These are phyloP conservation scores for Leptarthrus brevirostris DNA, from an alignment of 2,888 invertebrate species.

Conservation along the genomic window DNA sequence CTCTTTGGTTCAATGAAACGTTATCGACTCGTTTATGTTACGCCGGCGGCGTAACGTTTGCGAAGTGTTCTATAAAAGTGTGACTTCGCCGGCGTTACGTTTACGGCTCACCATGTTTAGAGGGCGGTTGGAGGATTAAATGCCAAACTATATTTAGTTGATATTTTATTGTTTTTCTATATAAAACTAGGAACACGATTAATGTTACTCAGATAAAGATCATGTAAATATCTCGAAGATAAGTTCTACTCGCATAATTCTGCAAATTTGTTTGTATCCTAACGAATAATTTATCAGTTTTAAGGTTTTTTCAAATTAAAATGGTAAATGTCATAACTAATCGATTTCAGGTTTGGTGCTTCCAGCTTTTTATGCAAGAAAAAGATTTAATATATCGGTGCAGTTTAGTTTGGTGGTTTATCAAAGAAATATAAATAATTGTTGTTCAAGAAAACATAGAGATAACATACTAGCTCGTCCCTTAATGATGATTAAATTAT, in stretches of 20 bases:
- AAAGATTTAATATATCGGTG: background rate
- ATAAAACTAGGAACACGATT: background rate
- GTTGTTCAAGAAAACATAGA: too few relatives aligned
- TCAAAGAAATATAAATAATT: too few relatives aligned
- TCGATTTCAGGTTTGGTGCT: constrained; percentile 12
- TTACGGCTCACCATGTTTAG: too few relatives aligned
- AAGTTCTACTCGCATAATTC: constrained; percentile 6
- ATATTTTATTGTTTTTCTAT: background rate
- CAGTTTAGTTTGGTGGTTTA: background rate
- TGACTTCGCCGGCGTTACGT: too few relatives aligned
- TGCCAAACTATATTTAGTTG: constrained; percentile 33
- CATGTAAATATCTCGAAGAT: background rate
- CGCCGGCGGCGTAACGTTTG: too few relatives aligned
- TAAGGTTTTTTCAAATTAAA: constrained; percentile 1
- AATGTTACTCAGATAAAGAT: background rate
- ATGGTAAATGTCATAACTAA: constrained; percentile 19
- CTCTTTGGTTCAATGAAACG: too few relatives aligned
- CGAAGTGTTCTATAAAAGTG: too few relatives aligned
- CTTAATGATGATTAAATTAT: too few relatives aligned
- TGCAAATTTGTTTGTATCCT: constrained; percentile 20
- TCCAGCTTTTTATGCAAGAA: constrained; percentile 1
- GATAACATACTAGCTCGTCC: too few relatives aligned
- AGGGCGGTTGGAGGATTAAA: constrained; percentile 40
- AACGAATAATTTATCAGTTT: background rate
- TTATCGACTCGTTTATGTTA: too few relatives aligned